phyloP scores from a whole-genome alignment of 2,797 vertebrate species.

The Catamblyrhynchus diadema region DNA sequence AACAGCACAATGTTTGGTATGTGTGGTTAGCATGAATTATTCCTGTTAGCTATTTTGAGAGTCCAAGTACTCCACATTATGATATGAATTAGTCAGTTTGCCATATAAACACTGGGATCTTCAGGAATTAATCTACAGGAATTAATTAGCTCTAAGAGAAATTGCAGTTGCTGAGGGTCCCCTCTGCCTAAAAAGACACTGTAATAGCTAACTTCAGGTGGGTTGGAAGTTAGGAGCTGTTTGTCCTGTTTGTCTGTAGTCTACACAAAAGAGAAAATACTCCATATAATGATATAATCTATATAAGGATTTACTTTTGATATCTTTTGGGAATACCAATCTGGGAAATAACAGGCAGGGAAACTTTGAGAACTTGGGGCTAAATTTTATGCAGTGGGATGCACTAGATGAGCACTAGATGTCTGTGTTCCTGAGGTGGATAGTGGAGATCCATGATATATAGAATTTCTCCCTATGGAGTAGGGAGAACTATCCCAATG shows the following conservation, averaged over 20 bases:
- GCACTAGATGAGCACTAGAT: background rate
- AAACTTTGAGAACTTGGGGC: background rate
- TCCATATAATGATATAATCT: background rate
- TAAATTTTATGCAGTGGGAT: background rate
- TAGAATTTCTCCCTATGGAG: background rate
- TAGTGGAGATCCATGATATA: background rate
- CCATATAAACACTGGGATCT: background rate
- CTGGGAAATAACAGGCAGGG: background rate
- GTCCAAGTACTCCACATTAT: background rate
- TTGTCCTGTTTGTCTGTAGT: background rate
- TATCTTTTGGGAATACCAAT: background rate
- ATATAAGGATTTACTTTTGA: background rate
- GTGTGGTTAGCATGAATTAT: conserved; percentile 14
- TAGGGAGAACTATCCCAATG: background rate
- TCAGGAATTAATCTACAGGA: background rate
- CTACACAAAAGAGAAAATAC: background rate
- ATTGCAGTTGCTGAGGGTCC: background rate
- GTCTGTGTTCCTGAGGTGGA: background rate
- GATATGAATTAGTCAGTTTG: background rate
- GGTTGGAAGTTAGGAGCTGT: background rate
- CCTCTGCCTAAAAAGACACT: background rate
- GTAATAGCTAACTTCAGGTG: background rate
- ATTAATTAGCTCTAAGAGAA: background rate
- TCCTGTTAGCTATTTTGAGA: background rate
- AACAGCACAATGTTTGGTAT: background rate